Conservation (phyloP, 1,140 invertebrate species). For the Eriosoma lanigerum region DNA sequence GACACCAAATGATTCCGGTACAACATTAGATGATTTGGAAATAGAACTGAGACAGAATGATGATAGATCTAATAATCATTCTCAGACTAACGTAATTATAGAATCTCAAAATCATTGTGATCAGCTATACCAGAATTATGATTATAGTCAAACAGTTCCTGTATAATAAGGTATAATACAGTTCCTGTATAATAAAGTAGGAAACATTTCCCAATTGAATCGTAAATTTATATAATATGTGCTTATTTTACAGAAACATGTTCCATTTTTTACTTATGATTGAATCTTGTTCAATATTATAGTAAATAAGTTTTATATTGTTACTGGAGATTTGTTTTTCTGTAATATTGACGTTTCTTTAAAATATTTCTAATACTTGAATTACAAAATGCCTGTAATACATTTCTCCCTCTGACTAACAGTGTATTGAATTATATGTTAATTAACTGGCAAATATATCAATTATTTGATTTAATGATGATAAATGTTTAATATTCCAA, state of each 20-base stretch:
- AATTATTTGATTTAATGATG: neutral
- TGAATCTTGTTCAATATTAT: neutral
- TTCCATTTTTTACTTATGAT: conserved; percentile 3
- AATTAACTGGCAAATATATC: neutral
- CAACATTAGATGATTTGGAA: conserved; percentile 43
- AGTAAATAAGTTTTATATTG: neutral
- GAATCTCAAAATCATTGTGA: conserved; percentile 50
- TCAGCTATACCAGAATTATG: conserved; percentile 49
- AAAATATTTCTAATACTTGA: conserved; percentile 1
- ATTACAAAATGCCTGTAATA: neutral
- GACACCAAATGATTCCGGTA: conserved; percentile 43
- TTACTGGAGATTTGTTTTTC: neutral
- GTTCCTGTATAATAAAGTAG: conserved; percentile 39
- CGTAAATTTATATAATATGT: neutral
- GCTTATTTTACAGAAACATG: neutral
- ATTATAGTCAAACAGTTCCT: conserved; percentile 50
- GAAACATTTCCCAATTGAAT: neutral
- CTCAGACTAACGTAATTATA: conserved; percentile 27
- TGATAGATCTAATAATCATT: neutral
- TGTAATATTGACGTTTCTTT: neutral
- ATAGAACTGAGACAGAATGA: conserved; percentile 14
- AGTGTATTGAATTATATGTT: neutral
- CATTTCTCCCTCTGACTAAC: neutral
- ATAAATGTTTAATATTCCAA: neutral
- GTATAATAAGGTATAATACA: conserved; percentile 30